Evolutionary conservation across 2,888 invertebrate genomes (phyloP).

Genomic region (Teleogryllus oceanicus): DNA sequence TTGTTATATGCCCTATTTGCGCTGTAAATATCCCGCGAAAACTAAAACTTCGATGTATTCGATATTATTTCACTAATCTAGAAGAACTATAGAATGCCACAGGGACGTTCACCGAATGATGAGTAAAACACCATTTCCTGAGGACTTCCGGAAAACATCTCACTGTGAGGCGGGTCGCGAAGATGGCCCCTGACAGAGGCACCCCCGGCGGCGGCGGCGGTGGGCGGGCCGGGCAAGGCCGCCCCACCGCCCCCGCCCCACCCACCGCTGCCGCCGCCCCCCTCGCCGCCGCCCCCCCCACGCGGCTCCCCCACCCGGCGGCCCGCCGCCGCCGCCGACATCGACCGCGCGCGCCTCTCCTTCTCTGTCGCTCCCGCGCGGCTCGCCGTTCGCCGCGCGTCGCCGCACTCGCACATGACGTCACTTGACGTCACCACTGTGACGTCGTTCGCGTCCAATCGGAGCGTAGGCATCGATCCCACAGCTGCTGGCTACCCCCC

Average conservation of each 20-base stretch:
- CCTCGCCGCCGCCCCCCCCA: neutral
- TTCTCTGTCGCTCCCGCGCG: constrained; percentile 18
- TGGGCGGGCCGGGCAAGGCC: neutral
- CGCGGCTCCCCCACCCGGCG: neutral
- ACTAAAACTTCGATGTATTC: too few relatives aligned
- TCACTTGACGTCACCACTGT: constrained; percentile 33
- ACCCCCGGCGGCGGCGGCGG: neutral
- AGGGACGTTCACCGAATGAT: too few relatives aligned
- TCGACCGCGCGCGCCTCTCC: constrained; percentile 24
- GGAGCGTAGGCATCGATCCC: constrained; percentile 29
- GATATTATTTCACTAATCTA: too few relatives aligned
- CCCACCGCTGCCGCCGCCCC: neutral
- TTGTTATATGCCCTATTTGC: too few relatives aligned
- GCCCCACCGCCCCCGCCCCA: neutral
- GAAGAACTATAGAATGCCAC: too few relatives aligned
- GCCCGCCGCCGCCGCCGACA: neutral
- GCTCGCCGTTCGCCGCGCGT: neutral
- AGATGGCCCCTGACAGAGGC: too few relatives aligned
- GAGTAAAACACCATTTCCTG: too few relatives aligned
- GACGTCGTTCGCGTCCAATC: constrained; percentile 31
- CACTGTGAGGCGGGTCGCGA: neutral
- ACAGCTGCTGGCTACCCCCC: constrained; percentile 12
- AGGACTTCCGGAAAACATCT: too few relatives aligned
- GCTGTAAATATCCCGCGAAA: too few relatives aligned
- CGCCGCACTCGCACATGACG: neutral